Conservation (phyloP, 2,113 vertebrate species). For the Loxodonta africana region DNA sequence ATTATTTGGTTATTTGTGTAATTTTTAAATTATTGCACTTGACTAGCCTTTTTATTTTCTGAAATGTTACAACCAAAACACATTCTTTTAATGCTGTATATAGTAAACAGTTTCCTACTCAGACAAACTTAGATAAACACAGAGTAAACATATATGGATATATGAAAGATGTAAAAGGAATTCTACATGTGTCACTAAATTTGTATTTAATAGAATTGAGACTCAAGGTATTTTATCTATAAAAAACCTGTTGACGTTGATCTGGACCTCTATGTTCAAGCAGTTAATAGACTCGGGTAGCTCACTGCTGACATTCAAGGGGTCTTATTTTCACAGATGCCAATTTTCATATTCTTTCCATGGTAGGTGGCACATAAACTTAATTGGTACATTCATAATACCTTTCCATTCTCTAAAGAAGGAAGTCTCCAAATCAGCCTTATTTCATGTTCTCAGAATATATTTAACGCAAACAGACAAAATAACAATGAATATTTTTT, state of each 20-base stretch:
- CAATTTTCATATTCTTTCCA: neutral
- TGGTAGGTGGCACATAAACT: neutral
- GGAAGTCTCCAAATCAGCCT: neutral
- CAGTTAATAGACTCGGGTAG: neutral
- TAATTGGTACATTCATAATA: neutral
- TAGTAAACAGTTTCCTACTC: conserved; percentile 53
- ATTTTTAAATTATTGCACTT: conserved; percentile 36
- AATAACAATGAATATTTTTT: neutral
- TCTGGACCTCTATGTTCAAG: neutral
- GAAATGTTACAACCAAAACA: conserved; percentile 10
- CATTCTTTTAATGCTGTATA: conserved; percentile 45
- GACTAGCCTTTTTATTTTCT: neutral
- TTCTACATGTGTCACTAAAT: neutral
- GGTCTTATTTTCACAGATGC: neutral
- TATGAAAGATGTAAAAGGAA: neutral
- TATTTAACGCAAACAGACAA: neutral
- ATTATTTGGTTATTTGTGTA: neutral
- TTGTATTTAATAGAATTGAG: neutral
- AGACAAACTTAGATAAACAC: conserved; percentile 5
- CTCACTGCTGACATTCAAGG: neutral
- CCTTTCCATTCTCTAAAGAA: conserved; percentile 7
- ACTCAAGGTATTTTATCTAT: neutral
- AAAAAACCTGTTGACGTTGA: neutral
- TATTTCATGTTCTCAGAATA: neutral
- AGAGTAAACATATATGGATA: conserved; percentile 58